phyloP scores from a whole-genome alignment of 2,113 vertebrate species.

The Arizona elegans region DNA sequence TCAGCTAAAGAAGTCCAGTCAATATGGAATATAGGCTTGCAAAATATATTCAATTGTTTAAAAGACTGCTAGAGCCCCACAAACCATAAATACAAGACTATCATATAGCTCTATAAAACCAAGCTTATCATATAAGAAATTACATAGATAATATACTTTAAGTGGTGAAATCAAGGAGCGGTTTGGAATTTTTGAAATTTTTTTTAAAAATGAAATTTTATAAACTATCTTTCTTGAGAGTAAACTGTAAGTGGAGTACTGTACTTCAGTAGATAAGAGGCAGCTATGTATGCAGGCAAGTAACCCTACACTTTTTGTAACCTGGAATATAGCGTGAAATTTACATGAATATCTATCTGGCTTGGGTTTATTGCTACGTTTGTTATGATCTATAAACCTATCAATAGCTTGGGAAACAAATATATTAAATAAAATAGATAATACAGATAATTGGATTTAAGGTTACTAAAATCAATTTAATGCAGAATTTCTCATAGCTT shows the following conservation, averaged over 20 bases:
- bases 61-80: not conserved
- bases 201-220: not conserved
- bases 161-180: not conserved
- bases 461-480: not conserved
- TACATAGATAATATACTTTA: not conserved
- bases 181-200: not conserved
- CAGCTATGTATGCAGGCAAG: not conserved
- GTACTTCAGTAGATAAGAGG: not conserved
- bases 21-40: not conserved
- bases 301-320: not conserved
- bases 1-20: not conserved
- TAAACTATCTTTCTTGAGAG: not conserved
- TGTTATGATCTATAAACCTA: not conserved
- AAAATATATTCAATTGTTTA: not conserved
- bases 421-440: not conserved
- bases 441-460: not conserved
- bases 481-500: not conserved
- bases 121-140: not conserved
- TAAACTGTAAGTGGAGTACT: not conserved
- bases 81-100: not conserved
- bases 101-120: not conserved
- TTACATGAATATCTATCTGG: not conserved
- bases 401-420: not conserved
- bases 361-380: not conserved
- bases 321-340: not conserved